These are phyloP conservation scores for Pelodytes ibericus DNA, from an alignment of 2,797 vertebrate genomes.

Conservation along the genomic window DNA sequence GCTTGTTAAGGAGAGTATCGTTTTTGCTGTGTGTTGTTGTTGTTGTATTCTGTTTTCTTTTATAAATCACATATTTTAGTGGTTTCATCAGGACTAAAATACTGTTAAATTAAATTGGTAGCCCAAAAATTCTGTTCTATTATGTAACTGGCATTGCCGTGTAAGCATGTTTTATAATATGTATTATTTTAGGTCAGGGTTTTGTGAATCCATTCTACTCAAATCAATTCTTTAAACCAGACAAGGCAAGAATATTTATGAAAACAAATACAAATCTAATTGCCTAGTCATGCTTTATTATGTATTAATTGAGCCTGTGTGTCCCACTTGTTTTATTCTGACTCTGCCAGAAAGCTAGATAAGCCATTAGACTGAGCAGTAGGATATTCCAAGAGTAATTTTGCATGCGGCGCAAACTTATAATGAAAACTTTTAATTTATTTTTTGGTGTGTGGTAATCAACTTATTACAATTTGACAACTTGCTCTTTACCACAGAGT, in stretches of 20 bases:
- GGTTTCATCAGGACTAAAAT: too few species aligned
- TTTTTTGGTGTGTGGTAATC: constrained; percentile 36
- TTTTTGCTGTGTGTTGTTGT: too few species aligned
- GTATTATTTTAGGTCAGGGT: constrained; percentile 5
- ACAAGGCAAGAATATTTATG: constrained; percentile 32
- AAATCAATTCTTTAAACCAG: constrained; percentile 15
- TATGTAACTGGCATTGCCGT: too few species aligned
- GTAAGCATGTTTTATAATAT: too few species aligned
- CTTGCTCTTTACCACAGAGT: constrained; percentile 31
- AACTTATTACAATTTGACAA: constrained; percentile 47
- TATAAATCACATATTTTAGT: too few species aligned
- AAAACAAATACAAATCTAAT: constrained; percentile 48
- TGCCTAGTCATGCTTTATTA: constrained; percentile 46
- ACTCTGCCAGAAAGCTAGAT: constrained; percentile 41
- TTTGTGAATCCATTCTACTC: constrained; percentile 15
- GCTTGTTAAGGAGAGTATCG: too few species aligned
- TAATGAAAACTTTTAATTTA: constrained; percentile 52
- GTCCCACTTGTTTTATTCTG: constrained; percentile 38
- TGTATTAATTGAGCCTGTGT: constrained; percentile 41
- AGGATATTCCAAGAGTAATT: constrained; percentile 34
- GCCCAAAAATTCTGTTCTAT: too few species aligned
- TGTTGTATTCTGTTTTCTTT: too few species aligned
- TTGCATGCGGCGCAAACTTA: constrained; percentile 35
- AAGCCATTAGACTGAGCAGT: constrained; percentile 46
- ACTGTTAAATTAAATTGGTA: too few species aligned